Conservation (phyloP, 2,888 invertebrate genomes). For the Adineta ricciae region DNA sequence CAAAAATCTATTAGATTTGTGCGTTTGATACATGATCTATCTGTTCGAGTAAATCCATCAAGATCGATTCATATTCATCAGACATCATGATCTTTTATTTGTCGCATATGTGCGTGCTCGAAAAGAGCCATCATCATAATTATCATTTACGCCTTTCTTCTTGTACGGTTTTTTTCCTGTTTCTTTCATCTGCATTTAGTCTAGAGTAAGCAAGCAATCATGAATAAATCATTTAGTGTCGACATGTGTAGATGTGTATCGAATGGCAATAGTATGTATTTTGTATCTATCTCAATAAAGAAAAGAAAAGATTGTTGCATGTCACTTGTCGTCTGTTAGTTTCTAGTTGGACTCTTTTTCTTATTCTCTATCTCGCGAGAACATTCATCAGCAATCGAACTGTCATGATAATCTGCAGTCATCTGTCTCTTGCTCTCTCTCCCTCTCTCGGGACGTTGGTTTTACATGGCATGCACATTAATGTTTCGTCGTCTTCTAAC, state of each 20-base stretch:
- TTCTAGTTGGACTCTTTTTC: constrained; percentile 1
- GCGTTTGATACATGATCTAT: no score
- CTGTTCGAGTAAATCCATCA: no score
- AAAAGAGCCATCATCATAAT: background rate
- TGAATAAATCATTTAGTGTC: constrained; percentile 7
- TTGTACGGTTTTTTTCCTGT: background rate
- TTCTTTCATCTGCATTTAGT: background rate
- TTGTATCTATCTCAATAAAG: background rate
- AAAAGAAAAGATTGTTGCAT: constrained; percentile 9
- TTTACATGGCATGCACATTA: background rate
- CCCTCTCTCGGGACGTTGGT: background rate
- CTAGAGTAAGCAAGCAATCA: background rate
- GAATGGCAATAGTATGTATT: constrained; percentile 12
- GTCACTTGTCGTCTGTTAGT: background rate
- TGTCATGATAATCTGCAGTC: constrained; percentile 11
- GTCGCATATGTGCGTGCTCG: background rate
- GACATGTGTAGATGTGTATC: constrained; percentile 9
- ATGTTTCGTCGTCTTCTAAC: background rate
- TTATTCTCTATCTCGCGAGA: constrained; percentile 10
- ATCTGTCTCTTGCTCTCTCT: background rate
- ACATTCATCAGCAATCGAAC: constrained; percentile 23
- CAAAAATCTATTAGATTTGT: no score
- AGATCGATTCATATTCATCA: no score
- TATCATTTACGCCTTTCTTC: background rate
- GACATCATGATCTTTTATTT: background rate